Base-by-base conservation (phyloP, 2,888 invertebrate genomes). In the Priocnemis perturbator region DNA sequence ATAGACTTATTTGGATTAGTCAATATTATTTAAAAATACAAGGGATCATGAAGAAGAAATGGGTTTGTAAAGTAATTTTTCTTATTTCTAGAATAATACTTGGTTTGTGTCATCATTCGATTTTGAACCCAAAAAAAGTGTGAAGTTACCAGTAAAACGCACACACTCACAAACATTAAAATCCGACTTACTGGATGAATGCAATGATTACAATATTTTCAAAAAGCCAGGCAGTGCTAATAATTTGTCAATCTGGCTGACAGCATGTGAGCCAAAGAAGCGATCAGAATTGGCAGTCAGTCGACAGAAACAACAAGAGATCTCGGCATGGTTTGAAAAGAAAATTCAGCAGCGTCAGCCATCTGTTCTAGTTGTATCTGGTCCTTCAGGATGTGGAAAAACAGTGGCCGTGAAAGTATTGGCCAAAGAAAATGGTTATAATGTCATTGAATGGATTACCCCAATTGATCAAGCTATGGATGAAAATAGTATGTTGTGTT, bases 331-430 rank as follows among this genome's bases (percentile, higher is more conserved):
- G 89, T 74, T 89, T 30, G 73, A 68, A 11, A 62, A 48, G 5
- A 81, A 74, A 70, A 73, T 75, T 5, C 64, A 20, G 14, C 68
- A 56, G n/a, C 81, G 83, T 0, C 78, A 67, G 48, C 85, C 89
- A 5, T 76, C 68, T 7, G 74, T 84, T 48, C 89, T 97, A 48
- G 86, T 97, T 3, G 79, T 97, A 21, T 94, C 94, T 7, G 97
- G 97, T 0, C 95, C 97, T 21, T 92, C 96, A 0, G 97, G 97
- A 0, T 92, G 93, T 85, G 97, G 96, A 0, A 97, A 97, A 90
- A 95, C 96, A 0, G 92, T 93, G 0, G 93, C 95, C 0, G 79
- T 97, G 0, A 91, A 90, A 67, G 91, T 93, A 9, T 78, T 97
- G 11, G 94, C 95, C 45, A 90, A 91, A 64, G 92, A 93, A 78